Evolutionary conservation across 2,797 vertebrate species (phyloP), one percentile per base, ranked within the genome.

Genomic region (Liasis olivaceus): DNA sequence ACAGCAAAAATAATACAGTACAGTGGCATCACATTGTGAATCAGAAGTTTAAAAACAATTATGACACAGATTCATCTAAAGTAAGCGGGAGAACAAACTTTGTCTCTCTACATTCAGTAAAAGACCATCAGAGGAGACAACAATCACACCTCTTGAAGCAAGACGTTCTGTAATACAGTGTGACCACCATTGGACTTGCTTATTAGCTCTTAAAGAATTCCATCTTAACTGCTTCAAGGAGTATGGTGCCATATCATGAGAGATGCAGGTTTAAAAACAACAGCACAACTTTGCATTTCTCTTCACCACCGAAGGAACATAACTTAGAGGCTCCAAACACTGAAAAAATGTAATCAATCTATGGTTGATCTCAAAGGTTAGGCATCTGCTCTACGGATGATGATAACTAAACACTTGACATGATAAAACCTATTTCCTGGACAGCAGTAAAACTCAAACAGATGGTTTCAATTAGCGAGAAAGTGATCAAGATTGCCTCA

Each of bases 401-500:
- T 85, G 17, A 87, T 87, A 92, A 60, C 84, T 87, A 51, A 60
- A 64, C 64, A 54, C 84, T 87, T 72, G 89, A 92, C 63, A 31
- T 54, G 42, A 90, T 87, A 87, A 92, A 36, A 56, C 31, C 20
- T 85, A 26, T 92, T 90, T 90, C 72, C 92, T 87, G 36, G 63
- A 85, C 89, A 92, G 86, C 56, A 47, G 26, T 92, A 22, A 54
- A 90, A n/a, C 24, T 36, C 88, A 87, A 51, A 51, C 84, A 72
- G 42, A 77, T 77, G 36, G 89, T 90, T 87, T 92, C 26, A 89
- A 59, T 89, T 59, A 92, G 77, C 31, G 26, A 85, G 64, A 90
- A 89, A 26, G 64, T 77, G 56, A 72, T 90, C 56, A 56, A 58
- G 63, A 58, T 90, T 62, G 36, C 88, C 64, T 92, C 69, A 42